A percentile compares a stretch with the other conserved stretches of the same genome.
phyloP scores from a whole-genome alignment of 2,888 invertebrate species.

The Drosophila infuscata region DNA sequence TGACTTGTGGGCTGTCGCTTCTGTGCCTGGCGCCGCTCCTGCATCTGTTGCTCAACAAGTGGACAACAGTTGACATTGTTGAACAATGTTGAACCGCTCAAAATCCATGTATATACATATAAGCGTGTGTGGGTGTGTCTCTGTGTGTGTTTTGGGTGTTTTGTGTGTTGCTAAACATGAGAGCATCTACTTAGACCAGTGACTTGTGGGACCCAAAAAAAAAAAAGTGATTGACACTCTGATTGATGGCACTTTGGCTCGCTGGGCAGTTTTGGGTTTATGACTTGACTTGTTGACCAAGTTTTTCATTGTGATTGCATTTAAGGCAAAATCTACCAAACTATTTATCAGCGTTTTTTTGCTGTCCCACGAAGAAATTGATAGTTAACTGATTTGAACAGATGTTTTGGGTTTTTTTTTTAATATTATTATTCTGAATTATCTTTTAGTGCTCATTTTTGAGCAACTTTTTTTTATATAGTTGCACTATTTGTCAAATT shows the following conservation, averaged over 20 bases:
- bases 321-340: constrained; percentile 13
- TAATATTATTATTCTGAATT: background rate
- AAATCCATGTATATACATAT: constrained; percentile 34
- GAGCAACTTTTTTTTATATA: background rate
- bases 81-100: constrained; percentile 54
- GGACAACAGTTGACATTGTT: constrained; percentile 74
- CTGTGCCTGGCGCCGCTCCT: constrained; percentile 26
- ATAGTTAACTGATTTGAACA: background rate
- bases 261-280: constrained; percentile 52
- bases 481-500: background rate
- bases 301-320: constrained; percentile 29
- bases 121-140: constrained; percentile 1
- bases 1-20: constrained; percentile 58
- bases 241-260: constrained; percentile 72
- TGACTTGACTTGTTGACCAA: constrained; percentile 64
- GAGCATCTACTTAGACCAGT: constrained; percentile 57
- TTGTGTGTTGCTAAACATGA: constrained; percentile 20
- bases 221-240: constrained; percentile 75
- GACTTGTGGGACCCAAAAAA: constrained; percentile 45
- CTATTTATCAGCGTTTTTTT: constrained; percentile 13
- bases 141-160: constrained; percentile 16
- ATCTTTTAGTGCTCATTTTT: background rate
- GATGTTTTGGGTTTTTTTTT: background rate
- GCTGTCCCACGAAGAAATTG: constrained; percentile 1
- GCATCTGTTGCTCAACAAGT: constrained; percentile 67